Evolutionary conservation across 2,888 invertebrate genomes (phyloP), one percentile per base, ranked within the genome.

Genomic region (Melitaea athalia): DNA sequence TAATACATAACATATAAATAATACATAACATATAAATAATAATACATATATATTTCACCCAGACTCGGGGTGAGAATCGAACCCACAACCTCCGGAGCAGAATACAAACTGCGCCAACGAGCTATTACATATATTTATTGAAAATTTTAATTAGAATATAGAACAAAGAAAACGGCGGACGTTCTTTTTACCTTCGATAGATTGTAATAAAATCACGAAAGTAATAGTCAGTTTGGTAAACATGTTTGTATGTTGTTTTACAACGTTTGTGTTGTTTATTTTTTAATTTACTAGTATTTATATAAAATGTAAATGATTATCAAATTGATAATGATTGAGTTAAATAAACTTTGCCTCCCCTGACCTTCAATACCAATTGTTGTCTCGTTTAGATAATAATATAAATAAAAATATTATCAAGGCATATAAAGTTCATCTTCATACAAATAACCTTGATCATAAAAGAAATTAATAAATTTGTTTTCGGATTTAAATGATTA

Each of bases 271-370:
- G 14, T 38, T 57, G 17, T 24, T 57, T n/a, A n/a, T n/a, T 61
- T 64, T n/a, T 33, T 3, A 15, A 59, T 47, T 62, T 17, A 5
- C 49, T 8, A 17, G 31, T 68, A 68, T 70, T 68, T 70, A 70
- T 68, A 68, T 65, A 17, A 63, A 68, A 64, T 53, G 11, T 42
- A 42, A 42, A 47, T 67, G 33, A 62, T 69, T 43, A 69, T 64
- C 64, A 38, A 49, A 17, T n/a, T 8, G 61, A 68, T 64, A 64
- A 45, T 31, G n/a, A 11, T 62, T 14, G 14, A 59, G 67, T 63
- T 59, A 63, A 55, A 59, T 59, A 45, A 68, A 68, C 59, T 53
- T 53, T 53, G 14, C 31, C 53, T 53, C 31, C 31, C 7, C 24
- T 53, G 53, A 45, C 45, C 24, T 45, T 45, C 24, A 14, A 33